Percentiles rank a stretch among this genome's conserved stretches.
These are phyloP conservation scores for Gambusia holbrooki DNA, from an alignment of 2,113 vertebrate species.

Conservation along the genomic window DNA sequence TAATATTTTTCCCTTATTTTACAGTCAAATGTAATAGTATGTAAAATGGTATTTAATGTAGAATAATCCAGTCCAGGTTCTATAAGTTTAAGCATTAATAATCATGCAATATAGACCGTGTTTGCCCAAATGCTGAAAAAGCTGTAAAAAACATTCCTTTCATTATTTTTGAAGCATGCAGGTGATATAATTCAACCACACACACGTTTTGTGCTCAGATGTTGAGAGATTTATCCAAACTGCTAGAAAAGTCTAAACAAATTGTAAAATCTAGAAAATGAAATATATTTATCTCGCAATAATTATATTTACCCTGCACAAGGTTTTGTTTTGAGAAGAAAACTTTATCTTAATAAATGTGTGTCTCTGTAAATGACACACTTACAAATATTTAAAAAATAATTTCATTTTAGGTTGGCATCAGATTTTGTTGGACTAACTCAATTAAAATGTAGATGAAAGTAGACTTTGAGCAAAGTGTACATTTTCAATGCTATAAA, in stretches of 20 bases:
- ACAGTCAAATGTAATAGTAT: no score
- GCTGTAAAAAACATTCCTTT: background rate
- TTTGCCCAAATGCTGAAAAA: background rate
- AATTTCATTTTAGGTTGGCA: background rate
- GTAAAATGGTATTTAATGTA: background rate
- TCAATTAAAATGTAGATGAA: background rate
- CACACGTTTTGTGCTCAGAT: background rate
- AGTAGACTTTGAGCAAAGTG: no score
- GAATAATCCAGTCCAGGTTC: background rate
- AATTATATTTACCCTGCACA: background rate
- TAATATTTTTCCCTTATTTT: no score
- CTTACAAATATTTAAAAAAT: background rate
- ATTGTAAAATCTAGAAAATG: background rate
- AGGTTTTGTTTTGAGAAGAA: background rate
- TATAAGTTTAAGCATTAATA: background rate
- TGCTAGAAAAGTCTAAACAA: background rate
- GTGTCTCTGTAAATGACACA: background rate
- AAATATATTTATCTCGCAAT: background rate
- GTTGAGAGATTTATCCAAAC: no score
- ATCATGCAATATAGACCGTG: background rate
- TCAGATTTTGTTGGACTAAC: background rate
- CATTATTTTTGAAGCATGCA: background rate
- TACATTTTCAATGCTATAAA: background rate
- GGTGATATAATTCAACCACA: background rate
- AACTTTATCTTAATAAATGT: background rate